Base-by-base conservation (phyloP, 1,140 invertebrate species). In the Platorchestia sp. region DNA sequence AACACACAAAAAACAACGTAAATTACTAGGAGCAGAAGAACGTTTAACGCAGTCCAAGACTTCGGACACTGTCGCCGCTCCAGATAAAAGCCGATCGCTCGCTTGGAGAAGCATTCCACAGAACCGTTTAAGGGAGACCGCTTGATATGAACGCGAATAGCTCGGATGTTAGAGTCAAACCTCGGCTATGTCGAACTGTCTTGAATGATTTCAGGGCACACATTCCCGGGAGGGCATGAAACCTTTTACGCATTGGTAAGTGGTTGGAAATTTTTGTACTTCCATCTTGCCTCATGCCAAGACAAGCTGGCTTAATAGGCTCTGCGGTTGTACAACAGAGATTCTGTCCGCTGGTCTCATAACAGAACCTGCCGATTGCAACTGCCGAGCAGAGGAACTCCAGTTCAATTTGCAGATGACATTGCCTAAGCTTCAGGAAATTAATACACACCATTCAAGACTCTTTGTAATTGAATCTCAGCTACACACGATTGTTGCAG, bases 171-270 rank as follows among this genome's bases (percentile, higher is more conserved):
- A 93, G 7, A 47, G 91, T 93, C 43, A 42, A 40, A 1, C 44
- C 16, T 10, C 6, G 6, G 91, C 91, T 44, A 93, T 93, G 91
- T 93, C 40, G 36, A 44, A 45, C 43, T 40, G 91, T 45, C 91
- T 93, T 45, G 19, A 93, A 93, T 45, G 87, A 90, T 90, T 90
- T 90, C 91, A 45, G 45, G 45, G 45, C 45, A n/a, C 44, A 47
- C 91, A 93, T 93, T 93, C 91, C 91, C 7, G 91, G 40, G 91
- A 42, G 91, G 45, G 91, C 91, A 93, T 47, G 91, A 93, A 93
- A 47, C 91, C 91, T 93, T 93, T 93, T 93, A 93, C 45, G 91
- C 91, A 93, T 47, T 93, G 40, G 43, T 93, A 93, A 93, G 45
- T 93, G 91, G 91, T 45, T 47, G 91, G 14, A 16, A 45, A 47